Evolutionary conservation across 1,140 invertebrate genomes (phyloP), one percentile per base, ranked within the genome.

Genomic region (Drosophila prosaltans): DNA sequence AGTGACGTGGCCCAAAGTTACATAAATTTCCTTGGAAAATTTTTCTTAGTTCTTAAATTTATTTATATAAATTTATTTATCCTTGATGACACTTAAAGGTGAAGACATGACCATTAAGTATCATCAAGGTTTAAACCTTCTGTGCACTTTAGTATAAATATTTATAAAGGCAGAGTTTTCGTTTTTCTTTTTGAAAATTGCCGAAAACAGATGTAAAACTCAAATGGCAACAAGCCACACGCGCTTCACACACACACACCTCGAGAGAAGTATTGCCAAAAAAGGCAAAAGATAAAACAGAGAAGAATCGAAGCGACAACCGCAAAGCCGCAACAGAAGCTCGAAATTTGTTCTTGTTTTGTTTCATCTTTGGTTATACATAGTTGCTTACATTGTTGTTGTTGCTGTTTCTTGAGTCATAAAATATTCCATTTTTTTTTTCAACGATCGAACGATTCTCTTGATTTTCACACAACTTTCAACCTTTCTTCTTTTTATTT

Each of bases 161-260:
- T 11, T 73, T 51, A 41, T 62, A 74, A 5, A 36, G 72, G 70
- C 43, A 73, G 26, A 51, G 45, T 51, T 51, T 51, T 51, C 45
- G 21, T 10, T 51, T 51, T 51, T 8, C 62, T 67, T 80, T 80
- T 78, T 88, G 76, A 88, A 89, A 76, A 80, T 69, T 65, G 80
- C 83, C 83, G 83, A 83, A 74, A 88, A 88, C 83, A 88, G 80
- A 88, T 88, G 83, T 88, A 88, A 86, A 89, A 89, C 83, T 89
- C 83, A 86, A 86, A 86, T 88, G 83, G 83, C 82, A 86, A 86
- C 82, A 86, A 88, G 82, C 82, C 82, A 86, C 82, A 86, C 82
- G 82, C 82, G 88, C 82, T 80, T 74, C 41, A 57, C 72, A 68
- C 45, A 57, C 40, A 64, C 36, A 39, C 57, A 36, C 57, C 51